Conservation (phyloP, 2,888 invertebrate genomes). For the Drosophila affinis region DNA sequence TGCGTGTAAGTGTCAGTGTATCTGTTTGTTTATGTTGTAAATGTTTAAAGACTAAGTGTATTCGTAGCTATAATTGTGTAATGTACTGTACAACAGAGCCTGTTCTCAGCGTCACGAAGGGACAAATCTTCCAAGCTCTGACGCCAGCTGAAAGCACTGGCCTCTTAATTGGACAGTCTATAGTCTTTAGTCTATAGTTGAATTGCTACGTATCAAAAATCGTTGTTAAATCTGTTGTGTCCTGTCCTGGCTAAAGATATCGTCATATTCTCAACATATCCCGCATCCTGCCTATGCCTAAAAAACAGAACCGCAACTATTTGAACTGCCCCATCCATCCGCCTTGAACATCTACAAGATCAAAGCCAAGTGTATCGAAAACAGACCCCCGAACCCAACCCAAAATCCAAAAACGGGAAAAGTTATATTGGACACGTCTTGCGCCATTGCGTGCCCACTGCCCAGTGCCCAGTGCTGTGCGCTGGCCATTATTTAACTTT, state of each 20-base stretch:
- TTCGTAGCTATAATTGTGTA: slow-evolving; percentile 51
- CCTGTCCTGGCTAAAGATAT: slow-evolving; percentile 30
- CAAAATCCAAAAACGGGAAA: slow-evolving; percentile 43
- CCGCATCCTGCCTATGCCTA: slow-evolving; percentile 42
- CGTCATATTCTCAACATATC: slow-evolving; percentile 41
- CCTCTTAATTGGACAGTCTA: slow-evolving; percentile 4
- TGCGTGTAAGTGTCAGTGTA: slow-evolving; percentile 42
- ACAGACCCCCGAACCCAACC: slow-evolving; percentile 9
- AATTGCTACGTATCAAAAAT: slow-evolving; percentile 17
- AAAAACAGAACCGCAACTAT: slow-evolving; percentile 64
- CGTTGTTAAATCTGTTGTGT: slow-evolving; percentile 65
- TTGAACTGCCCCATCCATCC: slow-evolving; percentile 58
- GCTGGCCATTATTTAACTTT: slow-evolving; percentile 75
- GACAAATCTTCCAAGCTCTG: slow-evolving; percentile 19
- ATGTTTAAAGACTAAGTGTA: slow-evolving; percentile 67
- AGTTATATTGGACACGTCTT: slow-evolving; percentile 80
- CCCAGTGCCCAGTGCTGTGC: slow-evolving; percentile 1
- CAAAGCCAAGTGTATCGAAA: slow-evolving; percentile 57
- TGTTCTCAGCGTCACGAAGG: slow-evolving; percentile 10
- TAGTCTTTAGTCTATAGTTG: neutral
- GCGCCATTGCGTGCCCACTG: slow-evolving; percentile 61
- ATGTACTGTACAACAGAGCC: slow-evolving; percentile 11
- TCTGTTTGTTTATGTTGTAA: slow-evolving; percentile 62
- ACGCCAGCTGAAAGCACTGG: slow-evolving; percentile 28
- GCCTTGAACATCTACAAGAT: slow-evolving; percentile 43